Conservation (phyloP, 2,888 invertebrate species). For the Callosobruchus maculatus region DNA sequence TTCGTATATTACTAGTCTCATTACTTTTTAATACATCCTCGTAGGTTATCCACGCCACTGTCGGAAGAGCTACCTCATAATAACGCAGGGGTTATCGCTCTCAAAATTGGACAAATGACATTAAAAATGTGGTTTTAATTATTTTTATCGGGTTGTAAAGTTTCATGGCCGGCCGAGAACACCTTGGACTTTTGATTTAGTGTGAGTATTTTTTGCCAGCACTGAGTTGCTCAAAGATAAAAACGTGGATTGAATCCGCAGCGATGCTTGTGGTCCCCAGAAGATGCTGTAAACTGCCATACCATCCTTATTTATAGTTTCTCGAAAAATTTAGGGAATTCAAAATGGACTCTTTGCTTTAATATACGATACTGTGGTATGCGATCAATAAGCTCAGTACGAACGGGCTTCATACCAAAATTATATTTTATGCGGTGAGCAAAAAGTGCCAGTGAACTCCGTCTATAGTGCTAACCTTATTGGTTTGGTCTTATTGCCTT, state of each 20-base stretch:
- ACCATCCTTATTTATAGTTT: neutral
- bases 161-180: neutral
- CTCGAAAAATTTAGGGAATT: neutral
- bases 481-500: too few relatives aligned
- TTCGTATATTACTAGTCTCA: too few relatives aligned
- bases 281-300: neutral
- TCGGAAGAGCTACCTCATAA: neutral
- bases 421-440: neutral
- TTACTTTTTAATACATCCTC: too few relatives aligned
- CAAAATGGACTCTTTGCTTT: neutral
- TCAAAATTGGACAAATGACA: neutral
- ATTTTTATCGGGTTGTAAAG: neutral
- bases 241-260: neutral
- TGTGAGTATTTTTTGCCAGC: neutral
- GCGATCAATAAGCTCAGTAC: neutral
- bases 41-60: neutral
- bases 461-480: neutral
- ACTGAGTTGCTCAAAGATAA: neutral
- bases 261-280: neutral
- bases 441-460: neutral
- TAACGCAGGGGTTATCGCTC: neutral
- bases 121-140: slow-evolving; percentile 2
- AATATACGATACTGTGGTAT: neutral
- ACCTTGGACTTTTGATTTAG: neutral
- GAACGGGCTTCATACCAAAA: neutral